Conservation (phyloP, 1,140 invertebrate species). For the Bilobella aurantiaca region DNA sequence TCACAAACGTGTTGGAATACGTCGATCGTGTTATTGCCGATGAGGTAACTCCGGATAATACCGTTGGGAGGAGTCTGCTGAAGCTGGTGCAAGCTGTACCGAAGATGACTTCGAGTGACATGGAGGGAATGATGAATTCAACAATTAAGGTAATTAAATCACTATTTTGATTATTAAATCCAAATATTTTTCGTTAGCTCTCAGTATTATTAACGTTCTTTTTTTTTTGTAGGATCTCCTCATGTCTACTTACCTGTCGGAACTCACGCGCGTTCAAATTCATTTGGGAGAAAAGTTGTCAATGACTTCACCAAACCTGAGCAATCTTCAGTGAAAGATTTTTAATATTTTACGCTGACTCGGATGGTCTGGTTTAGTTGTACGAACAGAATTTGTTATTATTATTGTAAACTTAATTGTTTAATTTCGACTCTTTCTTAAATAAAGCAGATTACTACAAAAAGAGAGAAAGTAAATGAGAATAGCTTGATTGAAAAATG, state of each 20-base stretch:
- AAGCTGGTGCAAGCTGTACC: conserved; percentile 77
- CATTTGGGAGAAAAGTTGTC: conserved; percentile 84
- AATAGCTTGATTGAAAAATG: no score
- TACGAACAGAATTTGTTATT: no score
- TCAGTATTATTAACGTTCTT: conserved; percentile 27
- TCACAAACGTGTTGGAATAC: conserved; percentile 72
- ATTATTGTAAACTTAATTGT: no score
- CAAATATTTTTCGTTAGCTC: no score
- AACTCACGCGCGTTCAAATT: conserved; percentile 90
- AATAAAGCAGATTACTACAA: no score
- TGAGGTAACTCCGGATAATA: conserved; percentile 60
- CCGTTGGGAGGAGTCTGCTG: conserved; percentile 70
- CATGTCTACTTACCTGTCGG: conserved; percentile 90
- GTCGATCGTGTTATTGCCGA: conserved; percentile 76
- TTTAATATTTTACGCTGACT: no score
- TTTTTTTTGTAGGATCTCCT: conserved; percentile 62
- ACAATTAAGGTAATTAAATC: conserved; percentile 70
- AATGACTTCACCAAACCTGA: conserved; percentile 29
- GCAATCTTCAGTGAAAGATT: neutral
- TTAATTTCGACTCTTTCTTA: no score
- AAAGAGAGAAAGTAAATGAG: no score
- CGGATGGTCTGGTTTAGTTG: no score
- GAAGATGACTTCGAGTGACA: conserved; percentile 76
- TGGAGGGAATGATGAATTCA: conserved; percentile 89
- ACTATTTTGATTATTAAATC: no score